A percentile compares a stretch with the other conserved stretches of the same genome.
Evolutionary conservation across 2,113 vertebrate species (phyloP).

Genomic region (Leptosomus discolor): DNA sequence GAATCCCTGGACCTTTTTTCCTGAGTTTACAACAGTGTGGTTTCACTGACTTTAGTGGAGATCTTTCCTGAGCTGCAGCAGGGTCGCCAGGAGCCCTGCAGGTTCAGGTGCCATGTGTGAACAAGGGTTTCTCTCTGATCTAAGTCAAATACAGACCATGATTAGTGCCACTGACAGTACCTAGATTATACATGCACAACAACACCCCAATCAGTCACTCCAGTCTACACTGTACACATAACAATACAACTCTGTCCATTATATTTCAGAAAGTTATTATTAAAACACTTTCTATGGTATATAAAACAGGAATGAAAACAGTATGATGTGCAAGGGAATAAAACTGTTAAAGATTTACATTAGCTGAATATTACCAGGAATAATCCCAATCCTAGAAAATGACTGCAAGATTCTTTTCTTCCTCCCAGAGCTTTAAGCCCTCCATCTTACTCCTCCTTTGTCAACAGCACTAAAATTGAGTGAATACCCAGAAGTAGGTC

Average conservation of each 20-base stretch:
- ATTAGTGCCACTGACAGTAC: not conserved
- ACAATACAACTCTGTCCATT: not conserved
- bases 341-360: not conserved
- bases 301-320: not conserved
- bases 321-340: not conserved
- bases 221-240: not conserved
- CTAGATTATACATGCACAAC: not conserved
- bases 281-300: not conserved
- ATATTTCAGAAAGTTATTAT: not conserved
- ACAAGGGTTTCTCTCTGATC: not conserved
- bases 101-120: not conserved
- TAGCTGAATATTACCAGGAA: not conserved
- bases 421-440: not conserved
- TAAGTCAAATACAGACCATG: not conserved
- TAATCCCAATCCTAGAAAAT: not conserved
- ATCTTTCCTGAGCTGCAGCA: not conserved
- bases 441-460: conserved; percentile 26
- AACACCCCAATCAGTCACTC: not conserved
- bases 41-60: not conserved
- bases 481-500: conserved; percentile 67
- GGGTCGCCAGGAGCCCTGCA: not conserved
- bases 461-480: conserved; percentile 16
- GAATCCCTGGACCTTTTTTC: not conserved
- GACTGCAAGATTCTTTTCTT: not conserved
- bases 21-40: not conserved